A percentile compares a stretch with the other conserved stretches of the same genome.
phyloP scores from a whole-genome alignment of 1,140 invertebrate genomes.

The Drosophila simulans region DNA sequence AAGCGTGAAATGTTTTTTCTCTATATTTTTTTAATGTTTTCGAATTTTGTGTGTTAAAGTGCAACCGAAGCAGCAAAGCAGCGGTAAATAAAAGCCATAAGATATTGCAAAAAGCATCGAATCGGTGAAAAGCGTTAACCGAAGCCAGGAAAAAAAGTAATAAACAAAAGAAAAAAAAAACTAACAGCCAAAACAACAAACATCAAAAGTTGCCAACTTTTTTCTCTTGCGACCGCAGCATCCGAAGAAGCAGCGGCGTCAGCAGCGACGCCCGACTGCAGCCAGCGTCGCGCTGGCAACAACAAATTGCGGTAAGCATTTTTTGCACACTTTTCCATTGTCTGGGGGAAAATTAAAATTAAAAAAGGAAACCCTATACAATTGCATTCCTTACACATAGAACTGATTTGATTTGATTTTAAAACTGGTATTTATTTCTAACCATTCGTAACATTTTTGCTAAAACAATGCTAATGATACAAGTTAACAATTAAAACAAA shows the following conservation, averaged over 20 bases:
- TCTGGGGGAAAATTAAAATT: too few species aligned
- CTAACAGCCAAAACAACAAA: conserved; percentile 17
- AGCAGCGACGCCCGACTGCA: conserved; percentile 55
- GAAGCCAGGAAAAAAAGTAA: conserved; percentile 17
- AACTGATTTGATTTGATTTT: not conserved
- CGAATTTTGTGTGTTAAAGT: conserved; percentile 27
- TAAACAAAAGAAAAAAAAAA: not conserved
- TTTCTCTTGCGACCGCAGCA: conserved; percentile 27
- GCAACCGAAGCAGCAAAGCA: conserved; percentile 12
- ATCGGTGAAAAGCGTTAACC: conserved; percentile 35
- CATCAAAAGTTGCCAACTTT: conserved; percentile 43
- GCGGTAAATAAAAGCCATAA: conserved; percentile 28
- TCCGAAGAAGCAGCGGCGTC: conserved; percentile 41
- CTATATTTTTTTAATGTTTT: conserved; percentile 20
- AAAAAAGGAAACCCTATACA: not conserved
- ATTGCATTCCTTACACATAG: not conserved
- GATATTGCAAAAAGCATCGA: conserved; percentile 9
- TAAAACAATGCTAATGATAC: too few species aligned
- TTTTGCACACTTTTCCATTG: not conserved
- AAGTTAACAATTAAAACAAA: not conserved
- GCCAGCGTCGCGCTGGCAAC: conserved; percentile 67
- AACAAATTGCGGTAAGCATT: conserved; percentile 63
- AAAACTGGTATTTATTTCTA: not conserved
- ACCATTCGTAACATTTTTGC: not conserved
- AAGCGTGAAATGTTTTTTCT: conserved; percentile 39